phyloP scores from a whole-genome alignment of 2,888 invertebrate species.

The Nymphalis polychloros region DNA sequence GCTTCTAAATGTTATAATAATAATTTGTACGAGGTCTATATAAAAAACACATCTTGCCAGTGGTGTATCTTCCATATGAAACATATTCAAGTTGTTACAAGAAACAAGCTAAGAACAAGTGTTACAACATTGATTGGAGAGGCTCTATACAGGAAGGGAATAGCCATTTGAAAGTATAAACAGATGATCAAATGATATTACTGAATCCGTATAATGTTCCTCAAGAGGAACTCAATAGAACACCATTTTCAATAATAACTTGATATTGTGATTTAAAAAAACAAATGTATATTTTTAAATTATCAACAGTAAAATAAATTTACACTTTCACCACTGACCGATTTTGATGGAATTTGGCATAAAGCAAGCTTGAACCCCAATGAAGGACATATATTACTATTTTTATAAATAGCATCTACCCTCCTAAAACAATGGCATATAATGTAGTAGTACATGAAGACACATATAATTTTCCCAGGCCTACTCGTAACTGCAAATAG shows the following conservation, averaged over 20 bases:
- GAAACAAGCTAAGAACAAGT: constrained; percentile 10
- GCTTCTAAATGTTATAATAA: constrained; percentile 14
- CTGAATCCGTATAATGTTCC: not conserved
- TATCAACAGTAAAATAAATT: too few relatives aligned
- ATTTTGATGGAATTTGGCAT: too few relatives aligned
- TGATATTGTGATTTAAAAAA: not conserved
- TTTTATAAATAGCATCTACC: too few relatives aligned
- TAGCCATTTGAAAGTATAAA: constrained; percentile 20
- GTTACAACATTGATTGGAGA: constrained; percentile 10
- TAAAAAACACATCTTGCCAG: constrained; percentile 2
- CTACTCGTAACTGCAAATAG: too few relatives aligned
- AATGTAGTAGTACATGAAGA: too few relatives aligned
- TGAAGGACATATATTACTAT: too few relatives aligned
- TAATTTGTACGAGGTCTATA: constrained; percentile 2
- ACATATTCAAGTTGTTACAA: constrained; percentile 10
- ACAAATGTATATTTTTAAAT: too few relatives aligned
- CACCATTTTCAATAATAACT: not conserved
- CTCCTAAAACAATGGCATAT: too few relatives aligned
- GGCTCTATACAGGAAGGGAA: constrained; percentile 9
- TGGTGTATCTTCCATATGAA: not conserved
- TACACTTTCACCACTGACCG: too few relatives aligned
- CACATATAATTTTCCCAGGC: too few relatives aligned
- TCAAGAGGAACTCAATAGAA: not conserved
- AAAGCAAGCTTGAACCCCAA: too few relatives aligned
- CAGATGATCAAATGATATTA: constrained; percentile 19